phyloP scores from a whole-genome alignment of 2,888 invertebrate genomes.

The Antheraea assamensis region DNA sequence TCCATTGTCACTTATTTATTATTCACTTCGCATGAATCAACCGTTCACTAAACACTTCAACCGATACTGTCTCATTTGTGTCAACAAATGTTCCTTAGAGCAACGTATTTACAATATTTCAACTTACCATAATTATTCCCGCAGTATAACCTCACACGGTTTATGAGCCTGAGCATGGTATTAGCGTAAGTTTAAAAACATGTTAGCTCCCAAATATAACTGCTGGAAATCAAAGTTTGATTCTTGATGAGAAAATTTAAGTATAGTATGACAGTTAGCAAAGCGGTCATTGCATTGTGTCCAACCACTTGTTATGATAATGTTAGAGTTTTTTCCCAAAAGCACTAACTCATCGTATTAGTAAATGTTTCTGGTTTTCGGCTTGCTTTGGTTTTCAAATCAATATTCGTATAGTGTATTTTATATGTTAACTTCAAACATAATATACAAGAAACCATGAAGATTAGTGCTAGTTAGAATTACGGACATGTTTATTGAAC shows the following conservation, averaged over 20 bases:
- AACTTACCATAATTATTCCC: neutral
- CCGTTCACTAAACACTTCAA: neutral
- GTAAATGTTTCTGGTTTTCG: neutral
- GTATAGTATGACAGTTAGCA: too few relatives aligned
- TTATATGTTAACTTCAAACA: too few relatives aligned
- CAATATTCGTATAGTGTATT: neutral
- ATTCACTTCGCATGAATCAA: constrained; percentile 21
- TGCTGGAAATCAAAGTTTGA: too few relatives aligned
- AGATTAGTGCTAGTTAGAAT: neutral
- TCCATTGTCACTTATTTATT: constrained; percentile 23
- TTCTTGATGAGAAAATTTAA: too few relatives aligned
- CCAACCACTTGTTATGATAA: too few relatives aligned
- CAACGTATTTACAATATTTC: neutral
- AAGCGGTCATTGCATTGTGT: too few relatives aligned
- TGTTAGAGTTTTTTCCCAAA: too few relatives aligned
- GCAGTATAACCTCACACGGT: neutral
- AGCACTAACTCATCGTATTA: neutral
- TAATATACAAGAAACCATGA: neutral
- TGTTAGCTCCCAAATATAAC: neutral
- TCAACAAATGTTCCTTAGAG: neutral
- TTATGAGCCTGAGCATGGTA: neutral
- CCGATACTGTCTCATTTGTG: neutral
- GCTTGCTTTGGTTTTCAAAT: neutral
- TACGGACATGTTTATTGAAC: too few relatives aligned
- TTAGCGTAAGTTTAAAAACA: neutral